These are phyloP conservation scores for Atherix ibis DNA, from an alignment of 2,888 invertebrate genomes.

Conservation along the genomic window DNA sequence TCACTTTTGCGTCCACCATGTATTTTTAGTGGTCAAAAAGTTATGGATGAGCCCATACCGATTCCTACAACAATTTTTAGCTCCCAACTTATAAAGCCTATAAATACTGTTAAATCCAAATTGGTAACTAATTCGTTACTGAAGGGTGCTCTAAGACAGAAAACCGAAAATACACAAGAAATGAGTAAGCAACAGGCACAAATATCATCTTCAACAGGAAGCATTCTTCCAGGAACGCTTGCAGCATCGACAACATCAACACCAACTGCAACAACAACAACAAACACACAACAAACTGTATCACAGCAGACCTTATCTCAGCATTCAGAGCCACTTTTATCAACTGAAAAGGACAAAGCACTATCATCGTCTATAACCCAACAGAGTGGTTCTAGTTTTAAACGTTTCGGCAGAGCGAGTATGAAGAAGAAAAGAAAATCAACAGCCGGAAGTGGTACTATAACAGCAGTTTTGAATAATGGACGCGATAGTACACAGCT, in stretches of 20 bases:
- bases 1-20: constrained; percentile 29
- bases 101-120: constrained; percentile 10
- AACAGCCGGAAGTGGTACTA: constrained; percentile 37
- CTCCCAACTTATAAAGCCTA: constrained; percentile 18
- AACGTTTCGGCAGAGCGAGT: constrained; percentile 56
- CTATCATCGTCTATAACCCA: too few relatives aligned
- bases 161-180: too few relatives aligned
- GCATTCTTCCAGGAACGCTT: constrained; percentile 5
- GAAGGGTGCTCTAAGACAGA: too few relatives aligned
- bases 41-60: constrained; percentile 29
- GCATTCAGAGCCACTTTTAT: constrained; percentile 4
- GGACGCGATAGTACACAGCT: constrained; percentile 54
- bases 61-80: constrained; percentile 27
- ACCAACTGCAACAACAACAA: constrained; percentile 6
- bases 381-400: constrained; percentile 55
- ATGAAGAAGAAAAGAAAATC: constrained; percentile 42
- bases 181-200: too few relatives aligned
- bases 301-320: background rate
- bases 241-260: constrained; percentile 5
- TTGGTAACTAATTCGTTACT: constrained; percentile 19
- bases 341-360: too few relatives aligned
- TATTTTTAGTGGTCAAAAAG: constrained; percentile 24
- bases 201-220: background rate
- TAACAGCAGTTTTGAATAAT: constrained; percentile 47
- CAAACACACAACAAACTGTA: background rate